A percentile compares a stretch with the other conserved stretches of the same genome.
These are phyloP conservation scores for Trichogramma pretiosum DNA, from an alignment of 1,140 invertebrate genomes.

Conservation along the genomic window DNA sequence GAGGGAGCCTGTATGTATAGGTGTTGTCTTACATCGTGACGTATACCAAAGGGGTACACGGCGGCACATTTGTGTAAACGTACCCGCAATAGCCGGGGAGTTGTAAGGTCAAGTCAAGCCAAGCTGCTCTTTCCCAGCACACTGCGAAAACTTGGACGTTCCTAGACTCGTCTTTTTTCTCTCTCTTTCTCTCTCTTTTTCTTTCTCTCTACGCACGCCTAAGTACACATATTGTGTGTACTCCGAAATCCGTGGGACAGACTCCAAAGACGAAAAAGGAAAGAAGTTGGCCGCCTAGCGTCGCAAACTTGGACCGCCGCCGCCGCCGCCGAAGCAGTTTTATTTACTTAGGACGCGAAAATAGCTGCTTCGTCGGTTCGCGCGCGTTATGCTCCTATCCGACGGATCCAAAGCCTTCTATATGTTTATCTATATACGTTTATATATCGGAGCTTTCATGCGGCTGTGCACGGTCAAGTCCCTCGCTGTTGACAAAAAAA, in stretches of 20 bases:
- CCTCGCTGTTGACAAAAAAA: too few relatives aligned
- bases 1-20: too few relatives aligned
- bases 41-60: neutral
- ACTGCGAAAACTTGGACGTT: neutral
- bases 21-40: neutral
- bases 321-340: too few relatives aligned
- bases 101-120: neutral
- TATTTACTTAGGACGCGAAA: conserved; percentile 36
- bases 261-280: too few relatives aligned
- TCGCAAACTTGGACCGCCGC: too few relatives aligned
- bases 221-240: conserved; percentile 8
- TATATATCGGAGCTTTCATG: too few relatives aligned
- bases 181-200: conserved; percentile 14
- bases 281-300: too few relatives aligned
- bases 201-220: neutral
- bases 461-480: neutral
- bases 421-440: too few relatives aligned
- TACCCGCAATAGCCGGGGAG: conserved; percentile 1
- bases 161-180: conserved; percentile 7
- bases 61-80: neutral
- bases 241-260: too few relatives aligned
- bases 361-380: too few relatives aligned
- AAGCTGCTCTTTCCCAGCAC: neutral
- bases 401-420: too few relatives aligned
- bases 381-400: too few relatives aligned